These are phyloP conservation scores for Sinonovacula constricta DNA, from an alignment of 1,140 invertebrate species.

Conservation along the genomic window DNA sequence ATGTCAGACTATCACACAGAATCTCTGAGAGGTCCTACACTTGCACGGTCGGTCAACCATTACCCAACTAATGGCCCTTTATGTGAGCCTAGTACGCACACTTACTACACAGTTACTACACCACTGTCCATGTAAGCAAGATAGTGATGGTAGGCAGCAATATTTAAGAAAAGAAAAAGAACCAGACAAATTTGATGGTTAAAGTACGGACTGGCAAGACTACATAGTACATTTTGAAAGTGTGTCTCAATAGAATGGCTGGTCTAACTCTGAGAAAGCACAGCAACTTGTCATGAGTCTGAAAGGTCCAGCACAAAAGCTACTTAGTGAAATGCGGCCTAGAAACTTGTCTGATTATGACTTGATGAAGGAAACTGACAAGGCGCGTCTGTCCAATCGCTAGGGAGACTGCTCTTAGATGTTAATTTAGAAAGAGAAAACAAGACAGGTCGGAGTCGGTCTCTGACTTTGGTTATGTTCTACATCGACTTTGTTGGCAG, in stretches of 20 bases:
- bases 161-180: conserved; percentile 53
- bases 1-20: too few relatives aligned
- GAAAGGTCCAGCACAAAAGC: conserved; percentile 44
- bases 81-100: too few relatives aligned
- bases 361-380: conserved; percentile 23
- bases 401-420: conserved; percentile 32
- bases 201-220: conserved; percentile 51
- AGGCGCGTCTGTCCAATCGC: conserved; percentile 40
- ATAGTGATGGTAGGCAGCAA: too few relatives aligned
- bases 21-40: too few relatives aligned
- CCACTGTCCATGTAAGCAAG: too few relatives aligned
- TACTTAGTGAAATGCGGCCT: conserved; percentile 53
- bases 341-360: too few relatives aligned
- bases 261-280: conserved; percentile 38
- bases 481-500: conserved; percentile 2
- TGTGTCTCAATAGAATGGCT: conserved; percentile 47
- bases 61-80: too few relatives aligned
- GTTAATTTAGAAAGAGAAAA: conserved; percentile 43
- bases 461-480: conserved; percentile 10
- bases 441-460: conserved; percentile 25
- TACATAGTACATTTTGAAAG: conserved; percentile 57
- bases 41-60: too few relatives aligned
- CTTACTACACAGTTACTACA: too few relatives aligned
- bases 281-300: too few relatives aligned
- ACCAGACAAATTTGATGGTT: conserved; percentile 55